These are phyloP conservation scores for Crotalus adamanteus DNA, from an alignment of 2,797 vertebrate species.

Conservation along the genomic window DNA sequence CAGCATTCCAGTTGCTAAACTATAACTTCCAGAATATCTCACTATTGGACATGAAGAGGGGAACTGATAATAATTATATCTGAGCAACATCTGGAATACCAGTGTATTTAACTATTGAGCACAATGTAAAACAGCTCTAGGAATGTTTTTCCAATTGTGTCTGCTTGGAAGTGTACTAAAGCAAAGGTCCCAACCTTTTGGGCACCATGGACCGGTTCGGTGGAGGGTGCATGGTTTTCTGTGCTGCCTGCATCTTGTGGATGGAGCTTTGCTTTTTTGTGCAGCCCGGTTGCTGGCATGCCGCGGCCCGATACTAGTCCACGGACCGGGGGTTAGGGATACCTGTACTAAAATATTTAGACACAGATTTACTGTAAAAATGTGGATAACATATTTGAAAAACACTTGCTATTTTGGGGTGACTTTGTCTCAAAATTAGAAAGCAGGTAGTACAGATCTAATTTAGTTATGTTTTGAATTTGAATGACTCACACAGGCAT, in stretches of 20 bases:
- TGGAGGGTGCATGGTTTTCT: too few species aligned
- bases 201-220: too few species aligned
- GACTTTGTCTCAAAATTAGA: not conserved
- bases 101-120: not conserved
- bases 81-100: not conserved
- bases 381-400: not conserved
- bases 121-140: not conserved
- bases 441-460: not conserved
- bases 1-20: not conserved
- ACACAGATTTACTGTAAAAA: not conserved
- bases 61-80: not conserved
- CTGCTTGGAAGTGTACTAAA: not conserved
- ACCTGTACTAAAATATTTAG: not conserved
- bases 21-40: not conserved
- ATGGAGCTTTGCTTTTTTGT: too few species aligned
- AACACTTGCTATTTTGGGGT: not conserved
- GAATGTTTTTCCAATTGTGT: not conserved
- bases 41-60: not conserved
- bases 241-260: too few species aligned
- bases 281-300: too few species aligned
- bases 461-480: not conserved
- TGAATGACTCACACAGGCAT: slow-evolving; percentile 6
- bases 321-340: too few species aligned
- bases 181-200: too few species aligned
- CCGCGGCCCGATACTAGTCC: too few species aligned